Conservation (phyloP, 2,113 vertebrate genomes). For the Forbesichthys papilliferus region DNA sequence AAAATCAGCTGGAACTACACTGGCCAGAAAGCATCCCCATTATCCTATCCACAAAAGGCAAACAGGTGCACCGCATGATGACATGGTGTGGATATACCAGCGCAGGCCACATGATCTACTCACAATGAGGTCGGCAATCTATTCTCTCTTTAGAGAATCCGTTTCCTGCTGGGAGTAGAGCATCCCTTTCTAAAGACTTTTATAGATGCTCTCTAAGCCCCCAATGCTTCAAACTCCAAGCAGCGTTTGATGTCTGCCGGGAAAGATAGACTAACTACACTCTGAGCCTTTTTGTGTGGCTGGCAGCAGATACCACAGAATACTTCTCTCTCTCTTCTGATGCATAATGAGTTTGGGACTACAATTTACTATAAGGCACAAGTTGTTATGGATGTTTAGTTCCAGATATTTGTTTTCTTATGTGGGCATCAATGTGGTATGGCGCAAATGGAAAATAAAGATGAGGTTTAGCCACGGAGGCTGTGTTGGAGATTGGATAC, state of each 20-base stretch:
- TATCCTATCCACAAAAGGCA: constrained; percentile 1
- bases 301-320: constrained; percentile 18
- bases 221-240: constrained; percentile 4
- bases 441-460: constrained; percentile 21
- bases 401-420: constrained; percentile 26
- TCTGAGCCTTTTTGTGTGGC: constrained; percentile 28
- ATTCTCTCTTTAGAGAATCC: constrained; percentile 34
- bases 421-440: constrained; percentile 5
- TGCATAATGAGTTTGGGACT: constrained; percentile 38
- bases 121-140: constrained; percentile 36
- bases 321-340: constrained; percentile 16
- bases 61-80: constrained; percentile 9
- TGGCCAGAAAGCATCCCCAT: constrained; percentile 18
- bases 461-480: constrained; percentile 9
- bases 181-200: constrained; percentile 1
- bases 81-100: constrained; percentile 9
- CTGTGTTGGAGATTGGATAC: neutral
- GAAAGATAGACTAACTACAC: constrained; percentile 19
- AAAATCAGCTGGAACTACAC: constrained; percentile 17
- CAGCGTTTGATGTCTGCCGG: constrained; percentile 19
- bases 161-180: constrained; percentile 19
- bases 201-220: constrained; percentile 21
- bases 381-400: constrained; percentile 40
- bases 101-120: constrained; percentile 24
- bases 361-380: constrained; percentile 20